Evolutionary conservation across 1,140 invertebrate species (phyloP), one percentile per base, ranked within the genome.

Genomic region (Chrysopa pallens): DNA sequence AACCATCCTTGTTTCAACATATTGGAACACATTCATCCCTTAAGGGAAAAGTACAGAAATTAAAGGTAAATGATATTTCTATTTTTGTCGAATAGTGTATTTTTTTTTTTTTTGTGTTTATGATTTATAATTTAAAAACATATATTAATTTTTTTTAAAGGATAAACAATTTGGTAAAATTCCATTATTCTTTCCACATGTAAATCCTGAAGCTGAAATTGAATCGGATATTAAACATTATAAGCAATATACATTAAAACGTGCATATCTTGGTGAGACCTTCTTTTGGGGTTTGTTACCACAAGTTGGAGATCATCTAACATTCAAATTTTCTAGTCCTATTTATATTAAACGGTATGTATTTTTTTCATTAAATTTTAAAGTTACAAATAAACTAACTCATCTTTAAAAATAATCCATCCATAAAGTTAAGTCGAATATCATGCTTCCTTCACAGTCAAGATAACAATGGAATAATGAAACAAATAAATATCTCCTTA

Each of bases 11-110:
- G 0, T 98, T 97, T 58, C 90, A 97, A 66, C 93, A 98, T 55
- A 88, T 96, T 49, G 93, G 93, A 8, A 83, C 84, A 6, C 88
- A 92, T 57, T 96, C 92, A 0, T 96, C 92, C 0, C 67, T 98
- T 1, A 90, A 85, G 62, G 93, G 93, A 46, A 98, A 98, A 73
- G 84, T 95, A 39, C 93, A 97, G 57, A 94, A 92, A 64, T 65
- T 97, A 0, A 93, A 94, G 74, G 88, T 89, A 68, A 52, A 52
- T 46, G 39, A 46, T 40, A 8, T 27, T 13, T 12, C n/a, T 12
- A 13, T 36, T 17, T 27, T 33, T 28, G 23, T 27, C n/a, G 14
- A 40, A 28, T n/a, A 46, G 33, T 42, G 31, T 8, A 43, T 37
- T 42, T 39, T 48, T 39, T 36, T 14, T 42, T 43, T 29, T 36